Conservation (phyloP, 35 echinoderm and acorn worm species). For the Holothuria glaberrima region DNA sequence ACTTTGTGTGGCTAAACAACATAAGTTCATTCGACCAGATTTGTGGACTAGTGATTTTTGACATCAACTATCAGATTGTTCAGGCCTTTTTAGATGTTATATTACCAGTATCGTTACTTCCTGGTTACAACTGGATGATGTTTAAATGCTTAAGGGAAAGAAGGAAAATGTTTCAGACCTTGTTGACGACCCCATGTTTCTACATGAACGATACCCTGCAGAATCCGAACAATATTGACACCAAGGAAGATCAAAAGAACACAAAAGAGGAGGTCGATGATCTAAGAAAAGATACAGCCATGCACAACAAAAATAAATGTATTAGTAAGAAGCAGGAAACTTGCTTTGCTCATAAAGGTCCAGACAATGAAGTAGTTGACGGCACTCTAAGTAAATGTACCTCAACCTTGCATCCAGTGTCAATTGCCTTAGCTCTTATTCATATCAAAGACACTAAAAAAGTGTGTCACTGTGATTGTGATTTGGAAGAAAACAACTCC, state of each 20-base stretch:
- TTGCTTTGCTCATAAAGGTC: no score
- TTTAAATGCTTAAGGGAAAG: neutral
- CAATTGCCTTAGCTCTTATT: no score
- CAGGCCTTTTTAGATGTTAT: neutral
- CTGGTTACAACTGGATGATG: slow-evolving; percentile 10
- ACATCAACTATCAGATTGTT: neutral
- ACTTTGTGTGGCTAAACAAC: neutral
- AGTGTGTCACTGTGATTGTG: no score
- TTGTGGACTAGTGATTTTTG: neutral
- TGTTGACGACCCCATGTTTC: neutral
- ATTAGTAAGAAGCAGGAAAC: neutral
- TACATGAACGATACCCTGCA: no score
- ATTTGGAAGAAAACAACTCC: no score
- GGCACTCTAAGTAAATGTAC: no score
- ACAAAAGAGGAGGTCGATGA: neutral
- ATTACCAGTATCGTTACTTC: neutral
- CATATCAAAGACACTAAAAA: no score
- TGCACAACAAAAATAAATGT: neutral
- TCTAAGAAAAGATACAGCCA: neutral
- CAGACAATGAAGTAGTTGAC: no score
- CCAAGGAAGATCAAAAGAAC: neutral
- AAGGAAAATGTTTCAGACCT: neutral
- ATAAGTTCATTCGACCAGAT: no score
- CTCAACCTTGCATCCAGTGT: no score
- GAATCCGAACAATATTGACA: neutral